Evolutionary conservation across 2,797 vertebrate genomes (phyloP).

Genomic region (Phataginus tetradactyla): DNA sequence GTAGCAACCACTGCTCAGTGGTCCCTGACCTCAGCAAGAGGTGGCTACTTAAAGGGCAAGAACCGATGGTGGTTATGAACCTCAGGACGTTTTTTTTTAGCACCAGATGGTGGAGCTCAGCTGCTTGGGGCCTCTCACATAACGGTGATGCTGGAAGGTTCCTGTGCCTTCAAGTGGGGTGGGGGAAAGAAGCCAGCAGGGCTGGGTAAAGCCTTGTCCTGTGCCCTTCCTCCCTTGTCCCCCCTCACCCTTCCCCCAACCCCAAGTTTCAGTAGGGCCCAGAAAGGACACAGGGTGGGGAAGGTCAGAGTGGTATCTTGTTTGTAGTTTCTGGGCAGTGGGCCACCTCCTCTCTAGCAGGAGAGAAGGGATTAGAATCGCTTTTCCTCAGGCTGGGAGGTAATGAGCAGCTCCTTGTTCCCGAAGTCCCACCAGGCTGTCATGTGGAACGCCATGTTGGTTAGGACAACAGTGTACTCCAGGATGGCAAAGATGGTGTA

Average conservation of each 20-base stretch:
- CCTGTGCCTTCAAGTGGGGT: neutral
- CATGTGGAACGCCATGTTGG: conserved; percentile 98
- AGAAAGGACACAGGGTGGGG: conserved; percentile 1
- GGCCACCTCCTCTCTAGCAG: neutral
- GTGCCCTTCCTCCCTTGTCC: neutral
- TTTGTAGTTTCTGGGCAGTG: conserved; percentile 56
- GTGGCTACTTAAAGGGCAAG: conserved; percentile 51
- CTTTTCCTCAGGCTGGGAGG: conserved; percentile 92
- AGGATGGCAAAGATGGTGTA: conserved; percentile 94
- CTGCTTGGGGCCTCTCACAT: conserved; percentile 49
- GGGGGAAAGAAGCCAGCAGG: neutral
- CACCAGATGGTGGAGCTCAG: conserved; percentile 70
- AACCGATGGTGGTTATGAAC: conserved; percentile 62
- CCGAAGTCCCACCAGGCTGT: conserved; percentile 97
- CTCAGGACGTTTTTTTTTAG: conserved; percentile 62
- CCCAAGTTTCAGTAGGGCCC: neutral
- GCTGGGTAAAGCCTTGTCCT: conserved; percentile 31
- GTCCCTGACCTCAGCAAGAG: conserved; percentile 42
- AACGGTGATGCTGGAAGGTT: conserved; percentile 9
- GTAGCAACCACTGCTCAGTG: conserved; percentile 43
- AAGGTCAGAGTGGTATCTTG: conserved; percentile 34
- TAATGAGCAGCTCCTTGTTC: conserved; percentile 93
- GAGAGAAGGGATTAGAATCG: conserved; percentile 85
- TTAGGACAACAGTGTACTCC: conserved; percentile 96
- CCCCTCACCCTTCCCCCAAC: neutral